Conservation (phyloP, 2,888 invertebrate genomes). For the Slavum lentiscoides region DNA sequence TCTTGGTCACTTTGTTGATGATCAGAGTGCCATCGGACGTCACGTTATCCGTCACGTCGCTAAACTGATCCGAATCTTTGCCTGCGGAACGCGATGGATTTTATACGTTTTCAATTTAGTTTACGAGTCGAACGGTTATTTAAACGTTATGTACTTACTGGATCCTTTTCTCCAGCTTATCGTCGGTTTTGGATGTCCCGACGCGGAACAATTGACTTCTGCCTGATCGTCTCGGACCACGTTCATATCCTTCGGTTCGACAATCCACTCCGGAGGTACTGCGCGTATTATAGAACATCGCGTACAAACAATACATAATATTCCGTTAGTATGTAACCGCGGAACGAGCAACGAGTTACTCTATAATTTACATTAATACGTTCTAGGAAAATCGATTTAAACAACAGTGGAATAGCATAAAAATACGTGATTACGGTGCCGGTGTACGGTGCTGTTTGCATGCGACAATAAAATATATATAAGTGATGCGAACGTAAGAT, state of each 20-base stretch:
- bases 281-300: slow-evolving; percentile 48
- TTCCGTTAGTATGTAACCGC: background rate
- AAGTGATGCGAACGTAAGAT: slow-evolving; percentile 37
- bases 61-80: slow-evolving; percentile 55
- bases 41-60: slow-evolving; percentile 56
- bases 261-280: slow-evolving; percentile 63
- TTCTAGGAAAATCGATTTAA: background rate
- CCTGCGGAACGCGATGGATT: slow-evolving; percentile 42
- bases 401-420: background rate
- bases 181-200: slow-evolving; percentile 61
- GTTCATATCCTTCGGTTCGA: slow-evolving; percentile 60
- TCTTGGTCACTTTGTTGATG: slow-evolving; percentile 59
- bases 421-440: slow-evolving; percentile 21
- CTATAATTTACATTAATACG: background rate
- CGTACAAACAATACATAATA: background rate
- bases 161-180: slow-evolving; percentile 61
- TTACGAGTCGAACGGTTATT: too few species aligned
- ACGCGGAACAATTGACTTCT: slow-evolving; percentile 60
- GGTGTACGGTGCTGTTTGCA: slow-evolving; percentile 16
- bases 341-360: too few species aligned
- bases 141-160: slow-evolving; percentile 58
- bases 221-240: slow-evolving; percentile 59
- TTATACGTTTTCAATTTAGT: too few species aligned
- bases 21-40: slow-evolving; percentile 60
- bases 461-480: slow-evolving; percentile 20